Percentiles rank a stretch among this genome's conserved stretches.
Evolutionary conservation across 2,888 invertebrate genomes (phyloP).

Genomic region (Hypolimnas misippus): DNA sequence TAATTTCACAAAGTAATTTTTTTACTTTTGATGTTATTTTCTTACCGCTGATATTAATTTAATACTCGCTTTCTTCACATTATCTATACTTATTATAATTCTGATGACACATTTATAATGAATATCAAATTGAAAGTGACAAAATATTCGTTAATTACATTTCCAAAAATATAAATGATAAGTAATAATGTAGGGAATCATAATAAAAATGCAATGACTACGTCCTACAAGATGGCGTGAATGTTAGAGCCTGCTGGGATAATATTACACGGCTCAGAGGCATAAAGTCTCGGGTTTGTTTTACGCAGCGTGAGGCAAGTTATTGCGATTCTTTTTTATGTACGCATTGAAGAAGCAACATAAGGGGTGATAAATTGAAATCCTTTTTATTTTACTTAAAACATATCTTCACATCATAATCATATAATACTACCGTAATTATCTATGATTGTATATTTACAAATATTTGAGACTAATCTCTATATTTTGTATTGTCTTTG

Average conservation of each 20-base stretch:
- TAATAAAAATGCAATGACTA: constrained; percentile 39
- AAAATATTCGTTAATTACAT: no score
- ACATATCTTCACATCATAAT: background rate
- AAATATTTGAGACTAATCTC: no score
- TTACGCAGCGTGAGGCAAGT: constrained; percentile 41
- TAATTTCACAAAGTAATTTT: no score
- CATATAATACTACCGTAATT: background rate
- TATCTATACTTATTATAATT: no score
- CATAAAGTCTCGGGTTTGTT: constrained; percentile 41
- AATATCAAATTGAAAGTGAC: background rate
- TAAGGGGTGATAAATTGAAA: background rate
- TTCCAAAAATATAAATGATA: background rate
- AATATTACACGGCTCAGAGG: constrained; percentile 39
- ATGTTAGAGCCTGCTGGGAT: constrained; percentile 38
- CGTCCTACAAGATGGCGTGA: constrained; percentile 34
- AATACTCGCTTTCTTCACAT: no score
- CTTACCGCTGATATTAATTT: no score
- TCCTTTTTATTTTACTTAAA: constrained; percentile 8
- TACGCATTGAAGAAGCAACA: constrained; percentile 31
- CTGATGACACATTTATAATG: no score
- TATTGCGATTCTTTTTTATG: constrained; percentile 44
- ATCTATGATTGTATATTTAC: no score
- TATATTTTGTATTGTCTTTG: no score
- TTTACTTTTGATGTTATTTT: no score
- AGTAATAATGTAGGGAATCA: constrained; percentile 29